phyloP scores from a whole-genome alignment of 2,888 invertebrate species.

The Sphinx pinastri region DNA sequence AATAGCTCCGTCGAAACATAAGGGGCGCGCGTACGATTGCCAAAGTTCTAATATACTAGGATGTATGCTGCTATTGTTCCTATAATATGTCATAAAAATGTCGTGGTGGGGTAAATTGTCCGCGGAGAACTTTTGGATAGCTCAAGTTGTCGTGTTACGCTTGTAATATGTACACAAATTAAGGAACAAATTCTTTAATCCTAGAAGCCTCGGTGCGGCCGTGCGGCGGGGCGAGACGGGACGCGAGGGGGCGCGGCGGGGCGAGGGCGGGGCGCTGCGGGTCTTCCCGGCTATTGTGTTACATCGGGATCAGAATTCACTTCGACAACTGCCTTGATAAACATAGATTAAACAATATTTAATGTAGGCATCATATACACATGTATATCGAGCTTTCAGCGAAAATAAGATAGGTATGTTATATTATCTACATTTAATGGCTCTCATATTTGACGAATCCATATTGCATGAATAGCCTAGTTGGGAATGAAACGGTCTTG shows the following conservation, averaged over 20 bases:
- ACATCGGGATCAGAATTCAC: conserved; percentile 59
- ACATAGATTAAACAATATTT: not conserved
- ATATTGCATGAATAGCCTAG: too few species aligned
- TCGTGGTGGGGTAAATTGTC: conserved; percentile 62
- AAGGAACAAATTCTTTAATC: conserved; percentile 72
- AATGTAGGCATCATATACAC: not conserved
- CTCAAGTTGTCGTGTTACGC: conserved; percentile 30
- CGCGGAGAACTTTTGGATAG: conserved; percentile 52
- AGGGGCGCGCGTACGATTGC: conserved; percentile 82
- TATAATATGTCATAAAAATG: conserved; percentile 77
- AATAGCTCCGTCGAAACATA: conserved; percentile 80
- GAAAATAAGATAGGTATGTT: not conserved
- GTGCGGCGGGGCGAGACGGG: conserved; percentile 30
- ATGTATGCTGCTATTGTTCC: conserved; percentile 72
- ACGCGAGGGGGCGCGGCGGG: not conserved
- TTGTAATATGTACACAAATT: conserved; percentile 46
- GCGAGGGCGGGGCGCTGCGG: conserved; percentile 46
- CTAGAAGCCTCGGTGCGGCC: conserved; percentile 46
- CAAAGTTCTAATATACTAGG: conserved; percentile 79
- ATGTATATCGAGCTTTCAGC: not conserved
- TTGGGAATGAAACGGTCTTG: too few species aligned
- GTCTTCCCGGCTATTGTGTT: conserved; percentile 69
- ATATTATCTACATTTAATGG: too few species aligned
- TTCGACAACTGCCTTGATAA: conserved; percentile 29
- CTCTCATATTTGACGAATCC: too few species aligned